Base-by-base conservation (phyloP, 2,888 invertebrate species). In the Rhingia campestris region DNA sequence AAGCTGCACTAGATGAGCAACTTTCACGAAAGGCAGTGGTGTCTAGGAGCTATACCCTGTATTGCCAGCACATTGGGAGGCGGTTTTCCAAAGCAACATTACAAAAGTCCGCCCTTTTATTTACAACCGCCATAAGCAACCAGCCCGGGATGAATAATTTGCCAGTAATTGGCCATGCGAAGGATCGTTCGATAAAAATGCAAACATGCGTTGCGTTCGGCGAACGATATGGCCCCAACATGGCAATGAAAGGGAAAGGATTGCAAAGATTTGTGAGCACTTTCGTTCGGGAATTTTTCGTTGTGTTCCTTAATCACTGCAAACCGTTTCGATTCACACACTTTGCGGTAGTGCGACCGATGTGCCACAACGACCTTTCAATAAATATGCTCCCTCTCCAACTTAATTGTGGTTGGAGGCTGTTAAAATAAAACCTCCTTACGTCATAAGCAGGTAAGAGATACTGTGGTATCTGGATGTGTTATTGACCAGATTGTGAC, bases 171-270 rank as follows among this genome's bases (percentile, higher is more conserved):
- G 72, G 33, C 39, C 22, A 67, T 32, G 39, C 39, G 33, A 43
- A 41, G 59, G 49, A 56, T 47, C 6, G 41, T 39, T 56, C 37
- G 32, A 5, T 22, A 41, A 12, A 22, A 64, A 66, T 22, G 59
- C 72, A 64, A 45, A 30, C 47, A 59, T 67, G 66, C 80, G 73
- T 66, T 10, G 22, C 49, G 49, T 22, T 49, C 30, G 10, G 14
- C 14, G 7, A 14, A 47, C 47, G 22, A 47, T 22, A 7, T 22
- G 53, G 33, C 54, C 22, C 2, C 67, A 53, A 56, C 53, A 58
- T 80, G 80, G 53, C 80, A 84, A 80, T 75, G 74, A 80, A 84
- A 84, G 80, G 80, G 80, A 84, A 84, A 84, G 84, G 80, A 72
- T 54, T 47, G 30, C 35, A 39, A 37, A n/a, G n/a, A 22, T 35